These are phyloP conservation scores for Cottoperca gobio DNA, from an alignment of 2,797 vertebrate species.

Conservation along the genomic window DNA sequence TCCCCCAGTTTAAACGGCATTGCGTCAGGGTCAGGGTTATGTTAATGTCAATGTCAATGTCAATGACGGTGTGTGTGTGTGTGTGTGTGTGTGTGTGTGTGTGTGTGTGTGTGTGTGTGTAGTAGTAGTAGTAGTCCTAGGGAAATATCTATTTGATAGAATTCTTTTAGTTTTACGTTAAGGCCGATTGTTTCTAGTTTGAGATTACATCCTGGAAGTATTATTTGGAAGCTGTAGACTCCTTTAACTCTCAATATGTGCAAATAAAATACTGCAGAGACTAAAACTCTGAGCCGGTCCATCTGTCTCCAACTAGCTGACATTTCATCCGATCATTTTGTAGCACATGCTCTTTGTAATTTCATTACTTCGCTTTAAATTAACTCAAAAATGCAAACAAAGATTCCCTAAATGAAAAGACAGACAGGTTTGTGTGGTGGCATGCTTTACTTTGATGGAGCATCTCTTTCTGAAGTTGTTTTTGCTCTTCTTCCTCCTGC, in stretches of 20 bases:
- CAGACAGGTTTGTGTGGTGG: not conserved
- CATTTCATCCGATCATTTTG: not conserved
- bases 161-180: not conserved
- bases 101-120: not conserved
- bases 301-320: not conserved
- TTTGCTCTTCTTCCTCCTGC: too few species aligned
- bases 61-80: too few species aligned
- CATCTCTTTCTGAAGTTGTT: not conserved
- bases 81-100: too few species aligned
- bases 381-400: not conserved
- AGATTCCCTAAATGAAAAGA: not conserved
- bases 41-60: too few species aligned
- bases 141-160: too few species aligned
- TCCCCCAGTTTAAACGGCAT: too few species aligned
- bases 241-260: not conserved
- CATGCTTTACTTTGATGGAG: not conserved
- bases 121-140: not conserved
- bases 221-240: not conserved
- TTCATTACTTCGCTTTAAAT: constrained; percentile 1
- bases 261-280: not conserved
- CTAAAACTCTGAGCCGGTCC: constrained; percentile 3
- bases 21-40: too few species aligned
- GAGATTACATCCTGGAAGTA: not conserved
- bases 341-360: constrained; percentile 4
- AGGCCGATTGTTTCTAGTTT: not conserved